These are phyloP conservation scores for Pseudopodoces humilis DNA, from an alignment of 2,113 vertebrate genomes.

Conservation along the genomic window DNA sequence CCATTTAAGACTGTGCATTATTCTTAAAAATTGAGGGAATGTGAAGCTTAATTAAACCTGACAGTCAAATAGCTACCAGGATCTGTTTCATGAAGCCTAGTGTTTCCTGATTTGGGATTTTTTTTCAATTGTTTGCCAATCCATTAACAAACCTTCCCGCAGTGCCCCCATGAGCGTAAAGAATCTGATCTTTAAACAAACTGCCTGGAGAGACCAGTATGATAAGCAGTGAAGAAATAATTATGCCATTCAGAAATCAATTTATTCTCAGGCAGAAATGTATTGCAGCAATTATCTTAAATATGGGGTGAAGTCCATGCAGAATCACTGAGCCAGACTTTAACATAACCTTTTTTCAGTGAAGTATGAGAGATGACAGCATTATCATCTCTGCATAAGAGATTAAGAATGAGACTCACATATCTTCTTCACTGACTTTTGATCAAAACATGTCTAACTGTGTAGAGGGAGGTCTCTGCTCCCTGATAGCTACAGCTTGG, in stretches of 20 bases:
- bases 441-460: slow-evolving; percentile 2
- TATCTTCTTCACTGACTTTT: slow-evolving; percentile 5
- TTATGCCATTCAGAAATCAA: slow-evolving; percentile 61
- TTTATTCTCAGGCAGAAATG: slow-evolving; percentile 44
- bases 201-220: slow-evolving; percentile 33
- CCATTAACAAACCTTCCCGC: neutral
- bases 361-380: neutral
- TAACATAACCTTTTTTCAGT: neutral
- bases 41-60: neutral
- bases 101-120: neutral
- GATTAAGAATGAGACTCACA: neutral
- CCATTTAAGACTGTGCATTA: neutral
- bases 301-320: slow-evolving; percentile 52
- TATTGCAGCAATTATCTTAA: slow-evolving; percentile 60
- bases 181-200: slow-evolving; percentile 38
- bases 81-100: neutral
- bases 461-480: neutral
- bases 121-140: neutral
- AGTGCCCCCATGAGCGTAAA: neutral
- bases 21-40: neutral
- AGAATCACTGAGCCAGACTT: slow-evolving; percentile 37
- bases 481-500: neutral
- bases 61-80: neutral
- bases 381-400: neutral
- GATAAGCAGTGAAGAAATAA: slow-evolving; percentile 58